Percentiles rank a stretch among this genome's conserved stretches.
Evolutionary conservation across 2,888 invertebrate species (phyloP).

Genomic region (Heliconius charithonia): DNA sequence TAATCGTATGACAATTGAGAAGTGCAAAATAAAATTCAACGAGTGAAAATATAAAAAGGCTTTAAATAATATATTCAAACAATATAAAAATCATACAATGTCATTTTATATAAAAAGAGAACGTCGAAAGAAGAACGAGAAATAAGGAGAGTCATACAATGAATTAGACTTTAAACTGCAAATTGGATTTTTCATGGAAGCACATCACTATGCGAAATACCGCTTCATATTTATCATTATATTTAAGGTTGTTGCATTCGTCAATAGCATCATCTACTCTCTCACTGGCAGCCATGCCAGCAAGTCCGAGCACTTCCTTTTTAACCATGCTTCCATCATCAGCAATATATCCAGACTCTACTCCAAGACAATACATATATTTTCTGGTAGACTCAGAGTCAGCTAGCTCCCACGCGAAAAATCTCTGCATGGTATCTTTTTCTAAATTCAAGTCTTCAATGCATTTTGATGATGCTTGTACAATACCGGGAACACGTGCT

Average conservation of each 20-base stretch:
- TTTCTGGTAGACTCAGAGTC: not conserved
- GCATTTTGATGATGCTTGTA: conserved; percentile 8
- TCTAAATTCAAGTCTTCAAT: not conserved
- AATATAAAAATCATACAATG: not conserved
- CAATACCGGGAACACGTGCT: not conserved
- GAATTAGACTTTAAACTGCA: not conserved
- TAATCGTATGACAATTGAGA: not conserved
- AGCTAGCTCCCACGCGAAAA: not conserved
- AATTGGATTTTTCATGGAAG: not conserved
- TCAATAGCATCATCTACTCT: not conserved
- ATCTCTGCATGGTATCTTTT: not conserved
- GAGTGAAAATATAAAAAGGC: not conserved
- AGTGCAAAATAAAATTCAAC: not conserved
- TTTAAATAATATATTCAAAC: not conserved
- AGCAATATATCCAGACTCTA: conserved; percentile 2
- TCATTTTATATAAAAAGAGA: not conserved
- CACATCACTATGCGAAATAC: not conserved
- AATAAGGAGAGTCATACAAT: not conserved
- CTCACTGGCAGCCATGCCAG: not conserved
- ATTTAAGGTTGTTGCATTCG: conserved; percentile 4
- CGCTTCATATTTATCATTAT: not conserved
- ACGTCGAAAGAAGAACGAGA: too few species aligned
- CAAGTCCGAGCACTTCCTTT: not conserved
- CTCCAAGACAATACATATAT: conserved; percentile 9
- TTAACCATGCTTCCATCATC: conserved; percentile 6